Evolutionary conservation across 2,797 vertebrate species (phyloP), one percentile per base, ranked within the genome.

Genomic region (Antennarius maculatus): DNA sequence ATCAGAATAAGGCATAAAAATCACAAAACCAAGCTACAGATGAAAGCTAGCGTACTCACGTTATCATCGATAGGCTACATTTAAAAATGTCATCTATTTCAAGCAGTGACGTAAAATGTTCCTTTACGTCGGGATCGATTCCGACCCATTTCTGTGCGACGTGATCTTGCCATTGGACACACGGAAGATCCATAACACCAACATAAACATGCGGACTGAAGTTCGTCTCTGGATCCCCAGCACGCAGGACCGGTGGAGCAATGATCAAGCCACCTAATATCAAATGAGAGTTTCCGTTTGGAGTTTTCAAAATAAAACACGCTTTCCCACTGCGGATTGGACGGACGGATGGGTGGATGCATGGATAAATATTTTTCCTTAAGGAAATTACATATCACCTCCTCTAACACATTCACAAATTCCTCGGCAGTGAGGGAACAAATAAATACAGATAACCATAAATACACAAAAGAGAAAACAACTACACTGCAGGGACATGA

Each of bases 101-200:
- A 31, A 28, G 58, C 52, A 88, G 51, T 16, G 81, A 76, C 9
- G 66, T 53, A 46, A 94, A 93, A 5, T 39, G 55, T 8, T 83
- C 65, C 64, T 77, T 89, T 1, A 42, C 12, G 37, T 80, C 78
- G 0, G 80, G 16, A 7, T 86, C 72, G 9, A 94, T 81, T 18
- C 41, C 41, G 6, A 16, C 63, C 94, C 93, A 94, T 76, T 91
- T 94, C 64, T 81, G 82, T 3, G 89, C 83, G 2, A 91, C 89
- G 29, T 92, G 68, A 3, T 89, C 77, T 11, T 91, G 87, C 94
- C 94, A 95, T 64, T 65, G 82, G 8, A 57, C 5, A 27, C 88
- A 86, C 0, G 93, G 93, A 3, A 93, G 78, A 65, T 93, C 92
- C 94, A 94, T 95, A 39, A 6, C 13, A 8, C 45, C 6, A 18